These are phyloP conservation scores for Sesia apiformis DNA, from an alignment of 2,888 invertebrate genomes.

Conservation along the genomic window DNA sequence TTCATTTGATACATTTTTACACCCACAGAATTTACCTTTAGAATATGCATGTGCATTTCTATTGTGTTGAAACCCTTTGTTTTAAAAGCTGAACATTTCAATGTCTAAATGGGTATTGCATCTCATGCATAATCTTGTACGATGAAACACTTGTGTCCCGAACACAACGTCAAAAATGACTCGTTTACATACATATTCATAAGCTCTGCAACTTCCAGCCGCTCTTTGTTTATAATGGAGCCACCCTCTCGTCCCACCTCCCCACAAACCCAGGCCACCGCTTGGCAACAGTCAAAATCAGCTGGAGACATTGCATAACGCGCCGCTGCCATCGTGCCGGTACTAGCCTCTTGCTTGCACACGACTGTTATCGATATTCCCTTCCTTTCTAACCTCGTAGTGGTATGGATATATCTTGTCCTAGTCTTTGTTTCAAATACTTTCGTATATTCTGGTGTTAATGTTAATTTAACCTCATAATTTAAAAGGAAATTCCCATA, in stretches of 20 bases:
- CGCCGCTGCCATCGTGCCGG: not conserved
- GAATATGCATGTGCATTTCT: too few relatives aligned
- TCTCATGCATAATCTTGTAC: conserved; percentile 11
- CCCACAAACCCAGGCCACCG: not conserved
- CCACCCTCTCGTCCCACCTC: conserved; percentile 2
- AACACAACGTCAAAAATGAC: conserved; percentile 15
- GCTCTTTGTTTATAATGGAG: conserved; percentile 12
- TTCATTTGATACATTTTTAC: too few relatives aligned
- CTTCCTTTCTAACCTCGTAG: conserved; percentile 2
- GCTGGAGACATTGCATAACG: not conserved
- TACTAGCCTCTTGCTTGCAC: not conserved
- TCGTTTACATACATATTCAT: conserved; percentile 19
- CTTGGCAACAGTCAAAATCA: not conserved
- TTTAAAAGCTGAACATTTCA: not conserved
- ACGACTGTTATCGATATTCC: not conserved
- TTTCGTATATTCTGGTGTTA: not conserved
- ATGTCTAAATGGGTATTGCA: conserved; percentile 10
- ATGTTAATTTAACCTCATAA: too few relatives aligned
- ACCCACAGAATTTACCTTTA: too few relatives aligned
- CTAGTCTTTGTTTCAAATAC: conserved; percentile 1
- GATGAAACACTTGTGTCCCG: conserved; percentile 7
- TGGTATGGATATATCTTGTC: not conserved
- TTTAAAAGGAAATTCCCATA: too few relatives aligned
- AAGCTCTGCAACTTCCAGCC: conserved; percentile 18
- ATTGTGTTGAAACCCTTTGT: too few relatives aligned